Percentiles rank a stretch among this genome's conserved stretches.
These are phyloP conservation scores for Meriones psammophilus DNA, from an alignment of 2,797 vertebrate species.

Conservation along the genomic window DNA sequence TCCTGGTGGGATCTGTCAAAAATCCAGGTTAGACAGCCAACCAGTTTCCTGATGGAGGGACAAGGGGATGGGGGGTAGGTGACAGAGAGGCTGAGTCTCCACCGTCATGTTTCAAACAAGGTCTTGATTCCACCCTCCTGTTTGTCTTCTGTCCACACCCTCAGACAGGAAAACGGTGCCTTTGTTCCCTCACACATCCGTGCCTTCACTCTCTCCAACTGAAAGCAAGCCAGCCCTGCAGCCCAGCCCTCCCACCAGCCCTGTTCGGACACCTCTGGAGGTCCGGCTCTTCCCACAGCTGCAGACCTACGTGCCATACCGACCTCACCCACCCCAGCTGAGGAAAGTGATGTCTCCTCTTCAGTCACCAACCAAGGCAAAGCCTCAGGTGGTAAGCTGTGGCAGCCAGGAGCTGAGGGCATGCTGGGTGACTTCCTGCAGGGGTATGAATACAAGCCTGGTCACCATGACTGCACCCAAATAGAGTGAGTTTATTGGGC, in stretches of 20 bases:
- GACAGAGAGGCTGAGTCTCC: background rate
- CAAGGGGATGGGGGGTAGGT: background rate
- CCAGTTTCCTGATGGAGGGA: background rate
- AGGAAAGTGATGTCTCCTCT: slow-evolving; percentile 87
- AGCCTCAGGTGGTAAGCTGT: slow-evolving; percentile 93
- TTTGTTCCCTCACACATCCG: slow-evolving; percentile 93
- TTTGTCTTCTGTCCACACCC: slow-evolving; percentile 48
- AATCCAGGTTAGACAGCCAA: slow-evolving; percentile 94
- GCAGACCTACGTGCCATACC: slow-evolving; percentile 87
- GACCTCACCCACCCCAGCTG: slow-evolving; percentile 90
- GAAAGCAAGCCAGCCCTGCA: slow-evolving; percentile 90
- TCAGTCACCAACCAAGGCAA: slow-evolving; percentile 88
- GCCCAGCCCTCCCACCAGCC: slow-evolving; percentile 93
- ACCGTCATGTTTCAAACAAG: background rate
- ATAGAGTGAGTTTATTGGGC: background rate
- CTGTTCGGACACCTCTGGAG: slow-evolving; percentile 89
- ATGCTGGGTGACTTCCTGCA: background rate
- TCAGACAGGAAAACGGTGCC: slow-evolving; percentile 99
- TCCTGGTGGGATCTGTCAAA: slow-evolving; percentile 96
- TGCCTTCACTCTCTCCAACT: slow-evolving; percentile 93
- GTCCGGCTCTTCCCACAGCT: slow-evolving; percentile 92
- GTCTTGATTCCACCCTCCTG: background rate
- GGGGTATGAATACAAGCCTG: background rate
- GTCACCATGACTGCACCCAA: background rate
- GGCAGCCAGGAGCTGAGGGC: background rate